Percentiles rank a stretch among this genome's conserved stretches.
Evolutionary conservation across 2,797 vertebrate genomes (phyloP).

Genomic region (Oreonectes daqikongensis): DNA sequence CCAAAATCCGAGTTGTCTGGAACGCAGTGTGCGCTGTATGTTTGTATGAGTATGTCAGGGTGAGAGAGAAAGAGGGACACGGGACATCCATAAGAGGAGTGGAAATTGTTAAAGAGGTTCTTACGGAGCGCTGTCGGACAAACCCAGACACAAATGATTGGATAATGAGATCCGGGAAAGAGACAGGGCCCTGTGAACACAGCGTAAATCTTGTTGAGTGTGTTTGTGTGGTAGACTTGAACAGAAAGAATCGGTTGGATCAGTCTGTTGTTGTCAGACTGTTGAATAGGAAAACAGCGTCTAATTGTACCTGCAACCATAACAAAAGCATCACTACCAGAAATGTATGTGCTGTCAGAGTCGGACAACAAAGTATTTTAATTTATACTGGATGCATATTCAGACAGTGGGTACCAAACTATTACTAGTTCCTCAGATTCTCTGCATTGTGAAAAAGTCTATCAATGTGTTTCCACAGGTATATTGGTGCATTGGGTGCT

Average conservation of each 20-base stretch:
- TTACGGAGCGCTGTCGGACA: constrained; percentile 67
- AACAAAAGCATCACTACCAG: no score
- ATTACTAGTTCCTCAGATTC: no score
- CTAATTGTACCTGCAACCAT: no score
- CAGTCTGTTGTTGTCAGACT: no score
- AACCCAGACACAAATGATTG: constrained; percentile 70
- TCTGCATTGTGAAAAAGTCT: no score
- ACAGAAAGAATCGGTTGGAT: not conserved
- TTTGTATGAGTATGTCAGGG: constrained; percentile 38
- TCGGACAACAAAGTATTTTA: no score
- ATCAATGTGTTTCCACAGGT: constrained; percentile 75
- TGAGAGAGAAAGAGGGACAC: constrained; percentile 56
- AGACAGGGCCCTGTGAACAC: constrained; percentile 62
- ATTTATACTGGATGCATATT: not conserved
- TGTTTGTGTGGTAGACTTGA: constrained; percentile 56
- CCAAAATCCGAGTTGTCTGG: no score
- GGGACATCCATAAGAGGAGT: constrained; percentile 77
- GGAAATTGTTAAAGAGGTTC: constrained; percentile 76
- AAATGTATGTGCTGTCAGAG: no score
- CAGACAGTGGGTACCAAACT: no score
- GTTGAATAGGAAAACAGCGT: no score
- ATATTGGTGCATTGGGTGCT: constrained; percentile 93
- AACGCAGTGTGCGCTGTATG: constrained; percentile 5
- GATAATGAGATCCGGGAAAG: constrained; percentile 74
- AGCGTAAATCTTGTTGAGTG: constrained; percentile 53